phyloP scores from a whole-genome alignment of 2,113 vertebrate genomes.

The Harpagus bidentatus region DNA sequence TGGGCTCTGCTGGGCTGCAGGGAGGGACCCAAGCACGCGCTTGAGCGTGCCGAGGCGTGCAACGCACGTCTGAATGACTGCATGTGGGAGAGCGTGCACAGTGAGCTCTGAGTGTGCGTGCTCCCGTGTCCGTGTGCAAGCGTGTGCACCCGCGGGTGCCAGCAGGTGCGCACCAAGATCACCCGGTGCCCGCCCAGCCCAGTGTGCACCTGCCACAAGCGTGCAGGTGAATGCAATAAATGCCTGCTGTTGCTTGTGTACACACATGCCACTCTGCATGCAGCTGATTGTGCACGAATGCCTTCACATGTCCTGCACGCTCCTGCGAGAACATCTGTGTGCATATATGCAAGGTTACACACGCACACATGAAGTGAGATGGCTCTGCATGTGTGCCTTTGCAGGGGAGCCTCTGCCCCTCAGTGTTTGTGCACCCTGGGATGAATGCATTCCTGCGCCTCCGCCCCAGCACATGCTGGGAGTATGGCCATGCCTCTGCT shows the following conservation, averaged over 20 bases:
- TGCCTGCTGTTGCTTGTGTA: rapidly evolving
- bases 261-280: rapidly evolving
- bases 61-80: rapidly evolving
- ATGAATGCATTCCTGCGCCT: rapidly evolving
- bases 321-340: rapidly evolving
- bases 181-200: rapidly evolving
- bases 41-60: not conserved
- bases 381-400: not conserved
- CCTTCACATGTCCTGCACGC: rapidly evolving
- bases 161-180: rapidly evolving
- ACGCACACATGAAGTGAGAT: rapidly evolving
- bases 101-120: rapidly evolving
- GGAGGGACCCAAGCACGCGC: not conserved
- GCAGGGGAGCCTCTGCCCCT: not conserved
- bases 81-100: rapidly evolving
- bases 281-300: rapidly evolving
- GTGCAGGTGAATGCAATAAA: rapidly evolving
- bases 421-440: rapidly evolving
- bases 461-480: rapidly evolving
- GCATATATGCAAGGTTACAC: rapidly evolving
- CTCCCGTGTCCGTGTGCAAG: rapidly evolving
- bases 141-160: not conserved
- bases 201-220: not conserved
- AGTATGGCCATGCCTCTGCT: not conserved
- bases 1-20: not conserved